Evolutionary conservation across 2,888 invertebrate species (phyloP).

Genomic region (Unio pictorum): DNA sequence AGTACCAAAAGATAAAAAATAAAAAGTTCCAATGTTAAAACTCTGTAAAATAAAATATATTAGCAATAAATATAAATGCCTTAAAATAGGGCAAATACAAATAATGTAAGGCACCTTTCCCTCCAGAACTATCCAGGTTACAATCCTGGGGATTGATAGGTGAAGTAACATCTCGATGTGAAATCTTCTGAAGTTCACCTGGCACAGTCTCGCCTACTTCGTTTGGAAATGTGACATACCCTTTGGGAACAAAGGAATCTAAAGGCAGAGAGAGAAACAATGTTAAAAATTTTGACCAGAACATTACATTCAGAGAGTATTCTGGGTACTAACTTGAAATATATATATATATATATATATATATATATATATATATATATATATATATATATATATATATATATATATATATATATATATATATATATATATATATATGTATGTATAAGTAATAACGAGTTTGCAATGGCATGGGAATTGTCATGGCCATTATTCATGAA

Average conservation of each 20-base stretch:
- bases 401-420: too few relatives aligned
- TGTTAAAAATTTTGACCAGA: background rate
- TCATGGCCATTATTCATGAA: too few relatives aligned
- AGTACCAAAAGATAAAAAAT: too few relatives aligned
- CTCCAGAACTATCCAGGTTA: constrained; percentile 61
- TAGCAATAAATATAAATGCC: too few relatives aligned
- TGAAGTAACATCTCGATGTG: constrained; percentile 65
- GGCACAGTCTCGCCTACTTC: constrained; percentile 16
- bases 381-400: too few relatives aligned
- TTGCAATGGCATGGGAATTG: too few relatives aligned
- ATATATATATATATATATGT: too few relatives aligned
- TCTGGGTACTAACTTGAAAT: background rate
- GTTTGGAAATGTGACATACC: constrained; percentile 60
- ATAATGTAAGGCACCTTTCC: constrained; percentile 31
- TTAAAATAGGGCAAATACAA: background rate
- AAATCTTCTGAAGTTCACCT: constrained; percentile 41
- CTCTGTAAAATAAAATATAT: too few relatives aligned
- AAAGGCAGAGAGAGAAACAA: constrained; percentile 1
- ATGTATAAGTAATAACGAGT: too few relatives aligned
- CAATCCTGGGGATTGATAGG: constrained; percentile 68
- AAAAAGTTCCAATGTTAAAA: too few relatives aligned
- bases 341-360: too few relatives aligned
- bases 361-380: too few relatives aligned
- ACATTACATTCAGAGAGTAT: background rate
- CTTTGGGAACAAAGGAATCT: constrained; percentile 55